phyloP scores from a whole-genome alignment of 2,888 invertebrate species.

The Parnassius orleans region DNA sequence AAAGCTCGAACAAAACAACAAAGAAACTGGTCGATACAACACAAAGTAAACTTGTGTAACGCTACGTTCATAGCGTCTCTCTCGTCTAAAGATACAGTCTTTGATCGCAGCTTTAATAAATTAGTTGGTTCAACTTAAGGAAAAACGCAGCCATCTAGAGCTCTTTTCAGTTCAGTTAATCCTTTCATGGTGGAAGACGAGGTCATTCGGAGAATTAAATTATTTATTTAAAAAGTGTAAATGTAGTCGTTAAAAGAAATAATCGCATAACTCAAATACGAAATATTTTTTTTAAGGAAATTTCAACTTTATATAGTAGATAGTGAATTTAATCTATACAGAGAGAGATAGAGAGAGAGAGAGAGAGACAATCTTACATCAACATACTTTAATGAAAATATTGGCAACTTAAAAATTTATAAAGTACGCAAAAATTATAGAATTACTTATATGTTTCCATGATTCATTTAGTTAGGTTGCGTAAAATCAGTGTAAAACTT shows the following conservation, averaged over 20 bases:
- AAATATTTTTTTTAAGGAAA: background rate
- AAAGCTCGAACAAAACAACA: background rate
- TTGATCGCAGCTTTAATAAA: constrained; percentile 7
- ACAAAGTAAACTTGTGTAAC: background rate
- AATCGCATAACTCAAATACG: background rate
- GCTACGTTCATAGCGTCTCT: background rate
- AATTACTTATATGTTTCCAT: no score
- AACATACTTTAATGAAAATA: no score
- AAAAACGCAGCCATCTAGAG: constrained; percentile 1
- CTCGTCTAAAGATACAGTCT: background rate
- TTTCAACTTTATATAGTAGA: no score
- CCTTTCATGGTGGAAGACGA: background rate
- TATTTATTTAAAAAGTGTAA: background rate
- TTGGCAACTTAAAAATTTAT: no score
- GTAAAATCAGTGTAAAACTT: no score
- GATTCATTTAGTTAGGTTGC: no score
- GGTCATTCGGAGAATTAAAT: background rate
- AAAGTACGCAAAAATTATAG: no score
- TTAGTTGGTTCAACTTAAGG: constrained; percentile 6
- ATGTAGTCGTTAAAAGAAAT: background rate
- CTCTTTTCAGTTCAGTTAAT: background rate
- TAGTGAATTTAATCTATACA: no score
- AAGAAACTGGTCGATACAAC: background rate
- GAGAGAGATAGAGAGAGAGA: no score
- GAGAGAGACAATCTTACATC: no score